phyloP scores from a whole-genome alignment of 2,888 invertebrate genomes.

The Ferdinandea cuprea region DNA sequence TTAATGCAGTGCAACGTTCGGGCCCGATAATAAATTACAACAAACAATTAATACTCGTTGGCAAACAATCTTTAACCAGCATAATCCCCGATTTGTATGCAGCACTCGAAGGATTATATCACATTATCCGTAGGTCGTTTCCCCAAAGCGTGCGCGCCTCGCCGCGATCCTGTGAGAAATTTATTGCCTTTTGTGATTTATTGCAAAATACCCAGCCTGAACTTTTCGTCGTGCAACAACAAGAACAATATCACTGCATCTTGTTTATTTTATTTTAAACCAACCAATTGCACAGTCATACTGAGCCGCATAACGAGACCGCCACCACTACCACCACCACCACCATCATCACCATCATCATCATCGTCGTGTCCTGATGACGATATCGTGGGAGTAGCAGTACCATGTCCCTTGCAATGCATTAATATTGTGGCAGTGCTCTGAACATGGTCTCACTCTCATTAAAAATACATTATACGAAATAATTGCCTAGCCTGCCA shows the following conservation, averaged over 20 bases:
- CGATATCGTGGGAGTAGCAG: conserved; percentile 71
- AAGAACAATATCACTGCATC: conserved; percentile 66
- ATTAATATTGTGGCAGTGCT: conserved; percentile 48
- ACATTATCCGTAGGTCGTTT: conserved; percentile 52
- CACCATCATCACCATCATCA: conserved; percentile 54
- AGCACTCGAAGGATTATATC: conserved; percentile 66
- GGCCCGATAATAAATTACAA: conserved; percentile 59
- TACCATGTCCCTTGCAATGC: conserved; percentile 57
- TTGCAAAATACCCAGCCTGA: conserved; percentile 27
- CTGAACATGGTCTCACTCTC: conserved; percentile 49
- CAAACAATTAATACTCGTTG: conserved; percentile 61
- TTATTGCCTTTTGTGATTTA: conserved; percentile 69
- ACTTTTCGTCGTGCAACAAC: conserved; percentile 33
- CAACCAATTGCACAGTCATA: conserved; percentile 57
- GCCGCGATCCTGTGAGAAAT: conserved; percentile 58
- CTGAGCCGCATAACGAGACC: conserved; percentile 65
- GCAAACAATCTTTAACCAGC: conserved; percentile 61
- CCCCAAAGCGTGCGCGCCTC: conserved; percentile 10
- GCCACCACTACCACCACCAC: conserved; percentile 35
- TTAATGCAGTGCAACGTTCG: conserved; percentile 10
- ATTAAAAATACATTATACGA: conserved; percentile 71
- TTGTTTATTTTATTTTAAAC: conserved; percentile 71
- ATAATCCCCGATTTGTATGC: conserved; percentile 70
- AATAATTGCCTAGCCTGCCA: conserved; percentile 68
- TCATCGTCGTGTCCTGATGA: conserved; percentile 24